These are phyloP conservation scores for Sminthurinus signatus DNA, from an alignment of 1,140 invertebrate genomes.

Conservation along the genomic window DNA sequence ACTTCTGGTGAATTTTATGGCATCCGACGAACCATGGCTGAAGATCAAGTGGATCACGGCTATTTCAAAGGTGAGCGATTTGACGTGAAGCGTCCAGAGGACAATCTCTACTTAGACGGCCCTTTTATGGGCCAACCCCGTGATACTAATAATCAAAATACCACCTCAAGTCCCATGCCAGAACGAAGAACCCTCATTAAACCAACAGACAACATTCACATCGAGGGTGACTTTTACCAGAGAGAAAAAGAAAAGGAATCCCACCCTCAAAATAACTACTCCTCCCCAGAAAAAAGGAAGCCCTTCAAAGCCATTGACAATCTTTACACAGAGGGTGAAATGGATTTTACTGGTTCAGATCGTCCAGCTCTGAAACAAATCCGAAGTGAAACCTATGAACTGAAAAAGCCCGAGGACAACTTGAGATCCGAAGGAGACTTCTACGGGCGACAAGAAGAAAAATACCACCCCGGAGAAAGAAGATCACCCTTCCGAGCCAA, in stretches of 20 bases:
- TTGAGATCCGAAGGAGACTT: constrained; percentile 42
- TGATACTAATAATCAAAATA: constrained; percentile 11
- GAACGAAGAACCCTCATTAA: constrained; percentile 28
- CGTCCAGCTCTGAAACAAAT: constrained; percentile 16
- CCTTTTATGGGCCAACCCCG: constrained; percentile 48
- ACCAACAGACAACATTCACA: constrained; percentile 42
- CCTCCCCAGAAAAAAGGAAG: constrained; percentile 37
- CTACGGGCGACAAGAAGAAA: constrained; percentile 28
- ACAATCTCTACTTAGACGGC: constrained; percentile 49
- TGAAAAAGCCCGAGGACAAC: constrained; percentile 25
- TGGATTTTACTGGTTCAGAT: too few relatives aligned
- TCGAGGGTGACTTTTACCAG: constrained; percentile 56
- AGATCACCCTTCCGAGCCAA: constrained; percentile 51
- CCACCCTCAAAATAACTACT: too few relatives aligned
- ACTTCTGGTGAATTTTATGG: constrained; percentile 46
- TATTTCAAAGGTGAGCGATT: constrained; percentile 43
- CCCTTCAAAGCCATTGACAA: constrained; percentile 57
- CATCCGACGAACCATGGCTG: too few relatives aligned
- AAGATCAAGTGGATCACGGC: too few relatives aligned
- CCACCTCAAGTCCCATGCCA: constrained; percentile 45
- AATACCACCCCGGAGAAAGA: constrained; percentile 47
- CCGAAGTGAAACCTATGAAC: constrained; percentile 33
- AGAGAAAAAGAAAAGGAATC: constrained; percentile 43
- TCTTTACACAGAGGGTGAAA: constrained; percentile 42
- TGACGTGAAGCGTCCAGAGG: constrained; percentile 45